phyloP scores from a whole-genome alignment of 2,888 invertebrate genomes.

The Drosophila silvestris region DNA sequence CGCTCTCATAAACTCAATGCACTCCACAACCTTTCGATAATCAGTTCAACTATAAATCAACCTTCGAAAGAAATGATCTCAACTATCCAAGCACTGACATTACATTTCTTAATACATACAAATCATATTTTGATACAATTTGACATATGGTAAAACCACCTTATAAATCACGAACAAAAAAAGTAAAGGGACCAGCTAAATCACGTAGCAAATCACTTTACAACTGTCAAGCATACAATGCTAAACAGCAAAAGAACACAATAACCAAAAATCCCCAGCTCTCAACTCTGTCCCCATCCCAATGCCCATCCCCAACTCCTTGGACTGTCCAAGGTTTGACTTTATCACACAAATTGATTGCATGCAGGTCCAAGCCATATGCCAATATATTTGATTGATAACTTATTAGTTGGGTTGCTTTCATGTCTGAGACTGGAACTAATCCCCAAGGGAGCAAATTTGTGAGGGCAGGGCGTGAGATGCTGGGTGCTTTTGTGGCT shows the following conservation, averaged over 20 bases:
- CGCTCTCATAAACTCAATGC: conserved; percentile 5
- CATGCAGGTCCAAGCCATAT: conserved; percentile 69
- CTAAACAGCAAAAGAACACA: conserved; percentile 28
- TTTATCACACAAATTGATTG: conserved; percentile 64
- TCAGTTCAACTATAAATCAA: conserved; percentile 33
- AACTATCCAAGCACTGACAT: conserved; percentile 25
- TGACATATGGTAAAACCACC: conserved; percentile 19
- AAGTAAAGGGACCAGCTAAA: conserved; percentile 10
- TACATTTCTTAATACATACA: conserved; percentile 57
- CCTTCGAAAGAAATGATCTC: conserved; percentile 36
- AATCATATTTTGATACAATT: conserved; percentile 69
- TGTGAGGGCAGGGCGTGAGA: neutral
- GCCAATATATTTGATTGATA: conserved; percentile 79
- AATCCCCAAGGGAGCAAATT: conserved; percentile 37
- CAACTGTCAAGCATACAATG: conserved; percentile 74
- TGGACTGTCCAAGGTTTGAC: conserved; percentile 45
- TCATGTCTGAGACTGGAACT: conserved; percentile 47
- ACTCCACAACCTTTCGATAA: neutral
- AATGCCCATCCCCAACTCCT: neutral
- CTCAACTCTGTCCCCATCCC: too few relatives aligned
- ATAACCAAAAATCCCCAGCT: neutral
- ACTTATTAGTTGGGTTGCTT: conserved; percentile 75
- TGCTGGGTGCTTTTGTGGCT: neutral
- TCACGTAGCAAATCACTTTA: conserved; percentile 79
- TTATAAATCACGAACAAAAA: neutral